Conservation (phyloP, 2,797 vertebrate species). For the Pseudomugil gertrudae region DNA sequence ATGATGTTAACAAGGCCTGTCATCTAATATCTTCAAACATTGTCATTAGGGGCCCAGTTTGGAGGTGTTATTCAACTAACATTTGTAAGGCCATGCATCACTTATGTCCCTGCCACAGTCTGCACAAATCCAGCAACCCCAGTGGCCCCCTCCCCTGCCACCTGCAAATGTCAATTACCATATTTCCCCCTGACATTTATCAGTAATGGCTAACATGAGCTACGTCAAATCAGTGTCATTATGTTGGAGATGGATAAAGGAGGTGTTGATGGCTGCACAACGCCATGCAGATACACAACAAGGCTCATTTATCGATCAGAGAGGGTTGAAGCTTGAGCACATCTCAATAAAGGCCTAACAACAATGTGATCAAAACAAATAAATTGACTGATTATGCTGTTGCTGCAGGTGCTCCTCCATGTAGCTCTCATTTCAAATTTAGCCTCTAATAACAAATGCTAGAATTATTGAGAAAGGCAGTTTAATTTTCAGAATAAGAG, state of each 20-base stretch:
- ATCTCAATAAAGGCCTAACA: slow-evolving; percentile 65
- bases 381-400: slow-evolving; percentile 42
- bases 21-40: slow-evolving; percentile 71
- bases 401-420: background rate
- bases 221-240: slow-evolving; percentile 82
- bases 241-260: slow-evolving; percentile 67
- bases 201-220: slow-evolving; percentile 86
- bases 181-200: slow-evolving; percentile 89
- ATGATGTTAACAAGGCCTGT: slow-evolving; percentile 69
- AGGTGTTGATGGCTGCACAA: slow-evolving; percentile 26
- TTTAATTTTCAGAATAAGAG: background rate
- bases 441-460: slow-evolving; percentile 3
- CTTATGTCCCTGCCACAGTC: slow-evolving; percentile 77
- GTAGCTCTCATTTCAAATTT: background rate
- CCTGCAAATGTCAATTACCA: slow-evolving; percentile 92
- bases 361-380: slow-evolving; percentile 57
- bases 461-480: background rate
- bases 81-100: slow-evolving; percentile 89
- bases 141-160: slow-evolving; percentile 75
- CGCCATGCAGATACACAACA: slow-evolving; percentile 39
- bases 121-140: slow-evolving; percentile 77
- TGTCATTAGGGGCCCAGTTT: slow-evolving; percentile 75
- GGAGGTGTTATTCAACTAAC: slow-evolving; percentile 88
- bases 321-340: slow-evolving; percentile 47
- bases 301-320: slow-evolving; percentile 54